Conservation (phyloP, 2,797 vertebrate genomes). For the Parauchenoglanis ngamensis region DNA sequence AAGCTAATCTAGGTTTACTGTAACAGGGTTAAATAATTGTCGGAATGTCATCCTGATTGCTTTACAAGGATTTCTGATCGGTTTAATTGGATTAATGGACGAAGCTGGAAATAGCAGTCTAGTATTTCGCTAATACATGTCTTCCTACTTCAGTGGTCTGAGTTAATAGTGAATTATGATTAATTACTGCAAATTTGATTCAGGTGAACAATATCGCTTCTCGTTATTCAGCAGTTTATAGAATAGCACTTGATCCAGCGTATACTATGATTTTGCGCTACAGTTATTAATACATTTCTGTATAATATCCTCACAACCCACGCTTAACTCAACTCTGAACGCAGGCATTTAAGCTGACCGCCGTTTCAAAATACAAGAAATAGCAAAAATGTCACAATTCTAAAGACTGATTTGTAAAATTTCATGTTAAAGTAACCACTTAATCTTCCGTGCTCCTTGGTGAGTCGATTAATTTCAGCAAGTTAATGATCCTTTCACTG, state of each 20-base stretch:
- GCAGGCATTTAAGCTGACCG: background rate
- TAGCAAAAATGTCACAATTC: background rate
- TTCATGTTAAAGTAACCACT: constrained; percentile 1
- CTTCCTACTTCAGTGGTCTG: background rate
- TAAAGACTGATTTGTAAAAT: background rate
- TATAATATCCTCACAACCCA: background rate
- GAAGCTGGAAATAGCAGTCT: background rate
- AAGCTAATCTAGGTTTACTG: background rate
- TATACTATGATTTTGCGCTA: background rate
- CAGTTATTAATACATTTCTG: no score
- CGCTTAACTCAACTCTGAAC: background rate
- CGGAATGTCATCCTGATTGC: background rate
- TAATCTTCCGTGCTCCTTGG: constrained; percentile 44
- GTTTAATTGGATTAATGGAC: background rate
- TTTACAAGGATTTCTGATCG: background rate
- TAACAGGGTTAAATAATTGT: background rate
- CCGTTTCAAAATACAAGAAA: background rate
- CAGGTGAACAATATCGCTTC: background rate
- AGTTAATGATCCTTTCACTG: constrained; percentile 52
- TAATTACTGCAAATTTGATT: background rate
- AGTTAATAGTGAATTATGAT: background rate
- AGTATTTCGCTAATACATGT: background rate
- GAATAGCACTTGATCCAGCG: background rate
- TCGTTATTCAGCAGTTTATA: background rate
- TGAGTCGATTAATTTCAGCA: constrained; percentile 47